Percentiles rank a stretch among this genome's conserved stretches.
Evolutionary conservation across 1,140 invertebrate species (phyloP).

Genomic region (Magallana ariakensis): DNA sequence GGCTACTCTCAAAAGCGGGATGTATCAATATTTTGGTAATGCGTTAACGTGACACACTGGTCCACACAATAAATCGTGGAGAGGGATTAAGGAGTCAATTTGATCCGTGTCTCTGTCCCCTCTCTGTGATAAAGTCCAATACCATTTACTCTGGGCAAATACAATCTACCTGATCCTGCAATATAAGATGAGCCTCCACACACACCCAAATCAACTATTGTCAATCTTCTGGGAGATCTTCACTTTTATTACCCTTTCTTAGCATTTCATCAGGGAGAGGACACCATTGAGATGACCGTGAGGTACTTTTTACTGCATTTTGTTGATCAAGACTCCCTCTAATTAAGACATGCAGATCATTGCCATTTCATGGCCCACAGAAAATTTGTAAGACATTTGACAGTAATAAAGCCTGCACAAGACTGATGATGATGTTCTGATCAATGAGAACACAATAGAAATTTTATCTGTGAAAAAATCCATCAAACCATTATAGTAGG

Average conservation of each 20-base stretch:
- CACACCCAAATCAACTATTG: slow-evolving; percentile 7
- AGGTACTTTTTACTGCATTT: too few species aligned
- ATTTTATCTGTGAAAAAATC: slow-evolving; percentile 32
- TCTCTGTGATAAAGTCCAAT: slow-evolving; percentile 1
- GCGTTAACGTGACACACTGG: neutral
- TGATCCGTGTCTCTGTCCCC: neutral
- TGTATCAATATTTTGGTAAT: slow-evolving; percentile 31
- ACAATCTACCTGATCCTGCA: slow-evolving; percentile 23
- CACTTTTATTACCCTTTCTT: neutral
- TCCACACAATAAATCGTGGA: slow-evolving; percentile 2
- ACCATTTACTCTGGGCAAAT: slow-evolving; percentile 24
- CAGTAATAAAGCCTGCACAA: slow-evolving; percentile 11
- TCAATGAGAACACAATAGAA: slow-evolving; percentile 29
- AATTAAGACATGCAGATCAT: slow-evolving; percentile 36
- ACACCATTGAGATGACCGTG: neutral
- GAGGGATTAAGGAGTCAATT: slow-evolving; percentile 10
- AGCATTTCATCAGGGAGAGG: neutral
- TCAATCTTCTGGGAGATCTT: slow-evolving; percentile 18
- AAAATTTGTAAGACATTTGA: slow-evolving; percentile 19
- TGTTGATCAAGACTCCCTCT: slow-evolving; percentile 13
- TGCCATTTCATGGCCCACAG: slow-evolving; percentile 12
- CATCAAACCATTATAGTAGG: neutral
- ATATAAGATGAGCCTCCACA: slow-evolving; percentile 1
- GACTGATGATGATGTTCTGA: neutral
- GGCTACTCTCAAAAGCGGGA: slow-evolving; percentile 23